Percentiles rank a stretch among this genome's conserved stretches.
Conservation (phyloP, 2,797 vertebrate species). For the Dermochelys coriacea region DNA sequence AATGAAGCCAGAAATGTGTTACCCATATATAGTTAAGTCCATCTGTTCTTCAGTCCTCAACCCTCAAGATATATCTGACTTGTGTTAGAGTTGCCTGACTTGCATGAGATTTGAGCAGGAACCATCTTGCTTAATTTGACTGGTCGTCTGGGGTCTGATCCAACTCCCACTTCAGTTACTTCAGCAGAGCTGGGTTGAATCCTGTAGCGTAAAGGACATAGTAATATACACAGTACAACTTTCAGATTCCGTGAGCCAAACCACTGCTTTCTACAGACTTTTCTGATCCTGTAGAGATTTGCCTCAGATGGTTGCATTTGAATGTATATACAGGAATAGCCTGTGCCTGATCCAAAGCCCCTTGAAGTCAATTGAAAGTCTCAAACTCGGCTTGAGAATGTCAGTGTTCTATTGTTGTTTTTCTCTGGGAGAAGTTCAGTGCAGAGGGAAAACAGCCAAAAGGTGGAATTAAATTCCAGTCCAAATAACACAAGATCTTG, state of each 20-base stretch:
- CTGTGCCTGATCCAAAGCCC: neutral
- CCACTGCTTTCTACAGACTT: neutral
- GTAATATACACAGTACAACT: neutral
- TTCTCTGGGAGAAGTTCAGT: neutral
- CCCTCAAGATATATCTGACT: neutral
- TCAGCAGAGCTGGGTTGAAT: neutral
- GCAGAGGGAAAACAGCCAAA: slow-evolving; percentile 17
- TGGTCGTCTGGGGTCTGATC: neutral
- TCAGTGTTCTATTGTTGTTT: neutral
- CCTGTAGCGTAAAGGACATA: neutral
- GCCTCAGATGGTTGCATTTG: neutral
- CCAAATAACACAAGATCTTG: neutral
- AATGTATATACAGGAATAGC: neutral
- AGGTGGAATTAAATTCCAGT: slow-evolving; percentile 12
- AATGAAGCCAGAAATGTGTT: slow-evolving; percentile 33
- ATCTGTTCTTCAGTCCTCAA: slow-evolving; percentile 13
- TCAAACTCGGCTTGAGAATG: neutral
- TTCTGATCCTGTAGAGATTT: neutral
- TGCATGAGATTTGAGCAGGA: neutral
- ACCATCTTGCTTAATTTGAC: neutral
- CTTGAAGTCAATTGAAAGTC: neutral
- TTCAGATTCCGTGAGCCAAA: neutral
- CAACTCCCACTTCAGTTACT: neutral
- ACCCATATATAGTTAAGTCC: neutral
- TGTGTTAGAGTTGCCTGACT: neutral